Percentiles rank a stretch among this genome's conserved stretches.
Conservation (phyloP, 1,140 invertebrate species). For the Arion vulgaris region DNA sequence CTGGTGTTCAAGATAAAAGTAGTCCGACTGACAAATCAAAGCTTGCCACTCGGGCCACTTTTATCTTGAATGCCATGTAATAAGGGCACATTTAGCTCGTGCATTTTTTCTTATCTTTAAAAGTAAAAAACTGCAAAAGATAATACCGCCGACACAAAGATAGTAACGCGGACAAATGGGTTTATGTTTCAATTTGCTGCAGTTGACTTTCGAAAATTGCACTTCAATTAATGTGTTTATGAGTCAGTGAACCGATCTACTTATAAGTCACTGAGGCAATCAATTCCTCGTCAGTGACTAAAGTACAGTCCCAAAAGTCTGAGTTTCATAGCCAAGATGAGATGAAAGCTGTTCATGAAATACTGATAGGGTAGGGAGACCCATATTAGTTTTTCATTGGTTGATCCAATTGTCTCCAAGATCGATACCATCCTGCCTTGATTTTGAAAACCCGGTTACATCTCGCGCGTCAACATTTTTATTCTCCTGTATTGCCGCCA, state of each 20-base stretch:
- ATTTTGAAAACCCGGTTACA: conserved; percentile 12
- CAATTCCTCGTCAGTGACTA: not conserved
- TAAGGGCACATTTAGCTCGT: no score
- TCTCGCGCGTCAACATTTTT: conserved; percentile 10
- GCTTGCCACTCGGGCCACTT: no score
- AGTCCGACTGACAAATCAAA: no score
- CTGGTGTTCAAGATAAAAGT: no score
- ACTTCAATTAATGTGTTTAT: not conserved
- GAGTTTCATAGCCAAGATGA: not conserved
- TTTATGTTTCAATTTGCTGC: not conserved
- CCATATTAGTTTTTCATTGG: conserved; percentile 19
- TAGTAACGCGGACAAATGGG: not conserved
- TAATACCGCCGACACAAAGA: no score
- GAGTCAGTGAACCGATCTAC: not conserved
- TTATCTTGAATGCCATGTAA: no score
- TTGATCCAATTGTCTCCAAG: not conserved
- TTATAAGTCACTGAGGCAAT: not conserved
- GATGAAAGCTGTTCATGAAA: conserved; percentile 7
- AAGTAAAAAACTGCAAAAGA: no score
- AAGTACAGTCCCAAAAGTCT: not conserved
- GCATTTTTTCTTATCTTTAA: no score
- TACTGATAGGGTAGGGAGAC: conserved; percentile 1
- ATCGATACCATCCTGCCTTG: conserved; percentile 13
- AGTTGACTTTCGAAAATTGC: not conserved
- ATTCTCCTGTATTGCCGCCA: conserved; percentile 11